A percentile compares a stretch with the other conserved stretches of the same genome.
Conservation (phyloP, 2,113 vertebrate species). For the Tinamus guttatus region DNA sequence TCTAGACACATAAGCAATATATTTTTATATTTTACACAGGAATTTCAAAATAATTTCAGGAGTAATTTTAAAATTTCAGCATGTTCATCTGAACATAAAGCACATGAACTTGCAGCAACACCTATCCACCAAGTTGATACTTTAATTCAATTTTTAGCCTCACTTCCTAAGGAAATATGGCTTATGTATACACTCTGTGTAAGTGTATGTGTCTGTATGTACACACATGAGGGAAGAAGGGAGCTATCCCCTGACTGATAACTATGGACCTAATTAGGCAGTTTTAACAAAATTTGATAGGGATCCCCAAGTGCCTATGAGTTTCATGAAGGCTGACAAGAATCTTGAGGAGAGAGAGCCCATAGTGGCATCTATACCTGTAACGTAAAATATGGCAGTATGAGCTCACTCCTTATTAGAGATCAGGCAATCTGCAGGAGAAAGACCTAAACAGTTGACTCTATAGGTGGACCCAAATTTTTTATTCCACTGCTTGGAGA, state of each 20-base stretch:
- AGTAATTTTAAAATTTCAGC: too few relatives aligned
- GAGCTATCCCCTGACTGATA: background rate
- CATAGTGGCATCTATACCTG: background rate
- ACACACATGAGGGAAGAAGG: background rate
- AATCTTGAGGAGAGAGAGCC: background rate
- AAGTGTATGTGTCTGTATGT: background rate
- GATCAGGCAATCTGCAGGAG: background rate
- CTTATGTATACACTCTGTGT: background rate
- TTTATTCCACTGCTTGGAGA: background rate
- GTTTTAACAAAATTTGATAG: background rate
- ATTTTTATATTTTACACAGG: background rate
- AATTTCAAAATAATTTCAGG: background rate
- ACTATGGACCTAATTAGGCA: background rate
- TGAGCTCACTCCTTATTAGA: background rate
- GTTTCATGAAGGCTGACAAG: background rate
- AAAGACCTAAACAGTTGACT: constrained; percentile 18
- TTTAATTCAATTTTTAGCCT: background rate
- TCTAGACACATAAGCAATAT: background rate
- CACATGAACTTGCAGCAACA: background rate
- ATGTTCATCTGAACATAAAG: background rate
- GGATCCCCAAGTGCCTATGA: background rate
- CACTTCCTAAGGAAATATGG: background rate
- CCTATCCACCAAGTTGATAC: background rate
- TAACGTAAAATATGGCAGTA: background rate
- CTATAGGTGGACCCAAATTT: background rate